Percentiles rank a stretch among this genome's conserved stretches.
Evolutionary conservation across 2,113 vertebrate genomes (phyloP).

Genomic region (Dipodomys merriami): DNA sequence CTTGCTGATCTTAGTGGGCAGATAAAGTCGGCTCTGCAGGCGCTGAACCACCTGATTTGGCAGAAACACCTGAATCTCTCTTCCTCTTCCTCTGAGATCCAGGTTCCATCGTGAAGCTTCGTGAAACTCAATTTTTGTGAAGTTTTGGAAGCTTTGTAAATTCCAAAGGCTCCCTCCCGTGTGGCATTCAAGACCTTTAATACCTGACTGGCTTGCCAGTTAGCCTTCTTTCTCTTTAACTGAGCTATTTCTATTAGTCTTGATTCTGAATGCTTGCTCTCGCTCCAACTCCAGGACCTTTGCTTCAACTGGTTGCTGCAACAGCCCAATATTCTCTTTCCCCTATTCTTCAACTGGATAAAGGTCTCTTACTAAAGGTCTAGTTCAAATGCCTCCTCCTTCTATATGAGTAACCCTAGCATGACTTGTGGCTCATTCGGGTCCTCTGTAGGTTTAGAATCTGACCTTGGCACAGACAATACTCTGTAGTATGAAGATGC

Average conservation of each 20-base stretch:
- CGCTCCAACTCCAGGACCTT: neutral
- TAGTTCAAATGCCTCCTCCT: neutral
- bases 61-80: neutral
- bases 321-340: neutral
- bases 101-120: neutral
- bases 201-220: neutral
- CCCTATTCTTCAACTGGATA: neutral
- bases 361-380: neutral
- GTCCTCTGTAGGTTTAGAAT: neutral
- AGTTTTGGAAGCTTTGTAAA: neutral
- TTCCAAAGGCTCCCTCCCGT: neutral
- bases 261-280: neutral
- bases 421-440: neutral
- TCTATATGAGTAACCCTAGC: neutral
- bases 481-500: neutral
- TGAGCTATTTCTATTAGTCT: neutral
- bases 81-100: neutral
- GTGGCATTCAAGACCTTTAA: neutral
- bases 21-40: neutral
- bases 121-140: neutral
- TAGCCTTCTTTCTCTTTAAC: neutral
- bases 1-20: neutral
- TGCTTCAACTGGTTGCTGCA: neutral
- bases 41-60: neutral
- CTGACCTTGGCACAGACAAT: neutral